These are phyloP conservation scores for Zaprionus africanus DNA, from an alignment of 1,140 invertebrate species.

Conservation along the genomic window DNA sequence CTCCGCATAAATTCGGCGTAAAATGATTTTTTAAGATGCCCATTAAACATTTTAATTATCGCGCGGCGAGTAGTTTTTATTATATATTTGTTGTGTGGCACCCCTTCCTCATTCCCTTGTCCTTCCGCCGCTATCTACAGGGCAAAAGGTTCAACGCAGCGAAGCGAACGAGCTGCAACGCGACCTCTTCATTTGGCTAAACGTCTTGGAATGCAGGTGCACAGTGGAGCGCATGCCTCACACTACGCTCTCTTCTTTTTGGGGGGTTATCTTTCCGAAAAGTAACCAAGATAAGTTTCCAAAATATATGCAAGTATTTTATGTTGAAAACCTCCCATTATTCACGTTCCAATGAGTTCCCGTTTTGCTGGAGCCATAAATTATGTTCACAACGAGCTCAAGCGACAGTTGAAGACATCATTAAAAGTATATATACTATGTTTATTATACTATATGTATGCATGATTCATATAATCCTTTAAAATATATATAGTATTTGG, in stretches of 20 bases:
- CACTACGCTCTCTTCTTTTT: background rate
- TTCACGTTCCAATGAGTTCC: slow-evolving; percentile 6
- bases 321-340: slow-evolving; percentile 1
- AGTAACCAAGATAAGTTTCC: background rate
- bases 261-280: background rate
- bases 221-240: slow-evolving; percentile 2
- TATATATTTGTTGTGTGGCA: slow-evolving; percentile 23
- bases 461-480: background rate
- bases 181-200: slow-evolving; percentile 5
- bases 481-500: background rate
- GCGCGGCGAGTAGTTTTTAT: slow-evolving; percentile 45
- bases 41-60: slow-evolving; percentile 81
- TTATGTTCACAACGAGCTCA: background rate
- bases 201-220: background rate
- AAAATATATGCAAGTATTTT: slow-evolving; percentile 8
- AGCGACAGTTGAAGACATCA: background rate
- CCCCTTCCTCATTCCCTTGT: background rate
- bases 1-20: slow-evolving; percentile 71
- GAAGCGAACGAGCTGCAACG: slow-evolving; percentile 33
- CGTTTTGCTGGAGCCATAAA: background rate
- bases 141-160: slow-evolving; percentile 20
- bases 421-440: background rate
- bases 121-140: background rate
- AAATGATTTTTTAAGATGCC: slow-evolving; percentile 76
- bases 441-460: background rate